Evolutionary conservation across 2,888 invertebrate genomes (phyloP), one percentile per base, ranked within the genome.

Genomic region (Andrena praecox): DNA sequence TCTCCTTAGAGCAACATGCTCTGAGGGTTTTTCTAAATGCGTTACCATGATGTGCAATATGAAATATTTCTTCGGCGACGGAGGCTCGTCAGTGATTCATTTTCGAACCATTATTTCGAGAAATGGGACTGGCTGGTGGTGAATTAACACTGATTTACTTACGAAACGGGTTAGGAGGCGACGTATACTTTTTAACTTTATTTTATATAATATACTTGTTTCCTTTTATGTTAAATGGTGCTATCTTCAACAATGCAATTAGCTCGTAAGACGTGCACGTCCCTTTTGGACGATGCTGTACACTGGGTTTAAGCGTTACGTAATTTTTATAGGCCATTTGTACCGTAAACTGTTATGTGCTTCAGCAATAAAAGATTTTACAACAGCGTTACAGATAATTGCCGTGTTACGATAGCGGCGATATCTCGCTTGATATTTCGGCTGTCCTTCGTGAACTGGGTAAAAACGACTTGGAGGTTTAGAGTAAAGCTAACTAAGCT

Each of bases 201-300:
- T 48, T 67, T 54, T 7, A 62, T 74, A 67, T 62, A 68, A 67
- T 48, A 54, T 54, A 48, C 24, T 12, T 42, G 33, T 54, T 29
- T 3, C 35, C 52, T 35, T 48, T 6, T 67, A 50, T 31, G 70
- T 59, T 29, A 62, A 7, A 1, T 68, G 67, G 62, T 80, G 72
- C 72, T 80, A 80, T 56, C 12, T 62, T 20, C 72, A 48, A 62
- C 80, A 80, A 80, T 80, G 80, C 80, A 80, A 73, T 80, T 80
- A 80, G 67, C 50, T 67, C 1, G 50, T 77, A 77, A 80, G 79
- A 16, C 10, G 31, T 29, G 4, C 33, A 27, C 27, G 42, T n/a
- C 2, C 16, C 69, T 20, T 12, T n/a, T 24, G 20, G 29, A 59
- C 29, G 59, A 27, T 63, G 4, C 48, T 33, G 54, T 29, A 12